Evolutionary conservation across 1,140 invertebrate genomes (phyloP).

Genomic region (Aculops lycopersici): DNA sequence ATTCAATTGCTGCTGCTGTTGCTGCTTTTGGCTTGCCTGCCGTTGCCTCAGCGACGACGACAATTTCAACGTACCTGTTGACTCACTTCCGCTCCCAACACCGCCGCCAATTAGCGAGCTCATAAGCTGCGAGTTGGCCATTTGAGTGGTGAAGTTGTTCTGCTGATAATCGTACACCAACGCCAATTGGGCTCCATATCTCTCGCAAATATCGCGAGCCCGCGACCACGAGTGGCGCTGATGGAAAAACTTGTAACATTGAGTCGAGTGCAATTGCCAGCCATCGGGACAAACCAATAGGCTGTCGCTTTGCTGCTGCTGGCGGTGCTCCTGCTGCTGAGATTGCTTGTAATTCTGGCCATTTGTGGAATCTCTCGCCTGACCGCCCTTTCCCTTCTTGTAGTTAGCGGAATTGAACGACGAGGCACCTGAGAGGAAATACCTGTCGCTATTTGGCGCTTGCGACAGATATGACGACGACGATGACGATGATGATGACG

Average conservation of each 20-base stretch:
- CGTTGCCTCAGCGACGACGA: background rate
- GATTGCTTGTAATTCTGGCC: too few relatives aligned
- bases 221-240: background rate
- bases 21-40: background rate
- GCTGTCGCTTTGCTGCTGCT: too few relatives aligned
- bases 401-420: too few relatives aligned
- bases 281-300: background rate
- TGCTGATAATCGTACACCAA: slow-evolving; percentile 53
- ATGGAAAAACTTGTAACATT: slow-evolving; percentile 9
- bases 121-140: slow-evolving; percentile 23
- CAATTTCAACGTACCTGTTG: background rate
- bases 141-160: slow-evolving; percentile 52
- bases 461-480: too few relatives aligned
- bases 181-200: slow-evolving; percentile 68
- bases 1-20: background rate
- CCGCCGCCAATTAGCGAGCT: too few relatives aligned
- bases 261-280: background rate
- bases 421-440: too few relatives aligned
- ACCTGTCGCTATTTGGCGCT: too few relatives aligned
- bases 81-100: too few relatives aligned
- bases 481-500: too few relatives aligned
- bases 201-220: slow-evolving; percentile 16
- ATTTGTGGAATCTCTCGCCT: too few relatives aligned
- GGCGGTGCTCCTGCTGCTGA: too few relatives aligned
- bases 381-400: too few relatives aligned